A percentile compares a stretch with the other conserved stretches of the same genome.
Conservation (phyloP, 2,797 vertebrate species). For the Trachops cirrhosus region DNA sequence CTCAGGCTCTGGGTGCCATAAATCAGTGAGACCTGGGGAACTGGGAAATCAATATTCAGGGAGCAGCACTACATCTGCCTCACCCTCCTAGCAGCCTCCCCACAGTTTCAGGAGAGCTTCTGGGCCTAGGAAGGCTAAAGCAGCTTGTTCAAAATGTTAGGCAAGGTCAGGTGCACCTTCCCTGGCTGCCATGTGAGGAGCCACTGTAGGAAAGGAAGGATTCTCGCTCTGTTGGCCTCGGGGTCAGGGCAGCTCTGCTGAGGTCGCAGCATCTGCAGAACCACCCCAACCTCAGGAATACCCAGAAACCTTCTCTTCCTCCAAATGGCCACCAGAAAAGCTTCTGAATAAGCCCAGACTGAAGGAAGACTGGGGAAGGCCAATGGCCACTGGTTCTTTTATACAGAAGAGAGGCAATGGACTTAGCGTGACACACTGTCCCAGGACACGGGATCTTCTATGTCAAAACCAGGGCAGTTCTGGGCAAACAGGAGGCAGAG, state of each 20-base stretch:
- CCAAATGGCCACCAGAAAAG: neutral
- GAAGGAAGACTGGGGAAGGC: neutral
- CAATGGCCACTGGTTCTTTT: neutral
- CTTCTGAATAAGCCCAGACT: neutral
- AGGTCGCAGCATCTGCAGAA: neutral
- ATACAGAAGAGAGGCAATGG: neutral
- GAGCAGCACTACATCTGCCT: neutral
- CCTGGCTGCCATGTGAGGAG: neutral
- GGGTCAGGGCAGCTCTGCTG: neutral
- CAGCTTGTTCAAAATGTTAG: neutral
- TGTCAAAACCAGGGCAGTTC: neutral
- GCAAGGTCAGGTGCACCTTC: neutral
- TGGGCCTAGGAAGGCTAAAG: too few relatives aligned
- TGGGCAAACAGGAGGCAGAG: neutral
- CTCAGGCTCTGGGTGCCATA: neutral
- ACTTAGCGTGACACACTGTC: neutral
- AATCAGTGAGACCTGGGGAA: neutral
- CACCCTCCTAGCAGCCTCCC: neutral
- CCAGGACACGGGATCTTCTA: neutral
- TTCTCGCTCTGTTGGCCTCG: fast-evolving
- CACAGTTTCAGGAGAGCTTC: neutral
- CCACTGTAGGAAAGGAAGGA: neutral
- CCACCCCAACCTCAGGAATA: neutral
- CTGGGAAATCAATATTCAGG: too few relatives aligned
- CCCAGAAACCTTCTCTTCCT: neutral